Evolutionary conservation across 92 coral and sea anemone genomes (phyloP).

Genomic region (Zoanthus sansibaricus): DNA sequence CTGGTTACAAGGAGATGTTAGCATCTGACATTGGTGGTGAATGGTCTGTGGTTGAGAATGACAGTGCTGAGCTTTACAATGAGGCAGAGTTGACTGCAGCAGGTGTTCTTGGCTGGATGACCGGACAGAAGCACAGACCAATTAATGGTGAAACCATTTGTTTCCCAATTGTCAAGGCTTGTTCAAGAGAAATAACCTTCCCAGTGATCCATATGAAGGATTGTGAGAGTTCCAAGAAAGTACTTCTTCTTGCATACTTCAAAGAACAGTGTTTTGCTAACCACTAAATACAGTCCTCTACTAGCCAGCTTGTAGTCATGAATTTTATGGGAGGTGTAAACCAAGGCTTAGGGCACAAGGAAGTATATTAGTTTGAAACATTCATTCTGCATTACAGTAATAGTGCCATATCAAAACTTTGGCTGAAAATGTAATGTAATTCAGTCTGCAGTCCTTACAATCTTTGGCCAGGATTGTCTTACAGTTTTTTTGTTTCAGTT

Average conservation of each 20-base stretch:
- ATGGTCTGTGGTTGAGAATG: constrained; percentile 13
- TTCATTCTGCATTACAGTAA: background rate
- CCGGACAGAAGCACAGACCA: constrained; percentile 43
- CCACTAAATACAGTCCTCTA: constrained; percentile 16
- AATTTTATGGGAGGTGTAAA: constrained; percentile 25
- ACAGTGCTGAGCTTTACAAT: constrained; percentile 39
- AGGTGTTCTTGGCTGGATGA: constrained; percentile 57
- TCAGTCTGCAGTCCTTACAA: background rate
- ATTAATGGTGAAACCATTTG: constrained; percentile 38
- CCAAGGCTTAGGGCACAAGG: constrained; percentile 2
- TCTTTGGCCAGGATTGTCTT: constrained; percentile 35
- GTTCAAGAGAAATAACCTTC: constrained; percentile 46
- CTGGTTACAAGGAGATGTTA: constrained; percentile 23
- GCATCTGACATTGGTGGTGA: constrained; percentile 41
- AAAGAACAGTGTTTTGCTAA: constrained; percentile 57
- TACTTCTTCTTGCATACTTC: constrained; percentile 47
- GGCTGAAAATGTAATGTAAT: background rate
- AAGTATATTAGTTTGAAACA: constrained; percentile 11
- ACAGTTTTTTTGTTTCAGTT: constrained; percentile 28
- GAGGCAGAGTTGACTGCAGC: constrained; percentile 48
- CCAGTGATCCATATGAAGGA: constrained; percentile 54
- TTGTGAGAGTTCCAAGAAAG: constrained; percentile 12
- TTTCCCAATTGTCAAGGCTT: constrained; percentile 55
- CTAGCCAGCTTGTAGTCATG: constrained; percentile 29
- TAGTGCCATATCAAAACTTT: constrained; percentile 5